Conservation (phyloP, 1,140 invertebrate species). For the Neuroterus valhalla region DNA sequence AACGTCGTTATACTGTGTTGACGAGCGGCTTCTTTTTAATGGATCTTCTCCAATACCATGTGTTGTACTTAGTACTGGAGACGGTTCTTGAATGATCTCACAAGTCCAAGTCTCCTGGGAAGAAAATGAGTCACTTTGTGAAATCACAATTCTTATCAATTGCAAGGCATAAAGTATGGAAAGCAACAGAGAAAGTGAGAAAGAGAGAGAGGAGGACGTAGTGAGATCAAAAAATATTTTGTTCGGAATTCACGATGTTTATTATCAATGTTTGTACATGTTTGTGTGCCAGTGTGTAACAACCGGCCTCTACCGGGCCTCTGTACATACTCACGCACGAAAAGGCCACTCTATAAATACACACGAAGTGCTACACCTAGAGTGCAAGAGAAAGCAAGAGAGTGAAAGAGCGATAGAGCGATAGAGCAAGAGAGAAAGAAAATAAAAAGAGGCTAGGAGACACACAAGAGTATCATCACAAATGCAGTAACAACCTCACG, state of each 20-base stretch:
- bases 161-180: slow-evolving; percentile 2
- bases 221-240: slow-evolving; percentile 50
- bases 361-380: slow-evolving; percentile 64
- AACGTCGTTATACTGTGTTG: slow-evolving; percentile 45
- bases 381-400: slow-evolving; percentile 58
- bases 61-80: background rate
- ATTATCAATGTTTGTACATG: slow-evolving; percentile 64
- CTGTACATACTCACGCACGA: slow-evolving; percentile 67
- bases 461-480: slow-evolving; percentile 71
- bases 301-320: slow-evolving; percentile 64
- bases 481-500: slow-evolving; percentile 51
- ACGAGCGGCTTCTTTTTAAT: slow-evolving; percentile 55
- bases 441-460: slow-evolving; percentile 50
- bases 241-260: slow-evolving; percentile 56
- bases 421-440: slow-evolving; percentile 47
- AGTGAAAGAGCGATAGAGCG: slow-evolving; percentile 57
- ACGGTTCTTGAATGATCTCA: background rate
- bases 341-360: slow-evolving; percentile 64
- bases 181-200: background rate
- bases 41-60: slow-evolving; percentile 38
- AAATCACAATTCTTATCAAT: too few species aligned
- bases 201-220: slow-evolving; percentile 18
- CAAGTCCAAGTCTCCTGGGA: background rate
- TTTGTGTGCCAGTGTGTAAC: slow-evolving; percentile 71
- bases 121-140: background rate